phyloP scores from a whole-genome alignment of 2,113 vertebrate genomes.

The Verasper variegatus region DNA sequence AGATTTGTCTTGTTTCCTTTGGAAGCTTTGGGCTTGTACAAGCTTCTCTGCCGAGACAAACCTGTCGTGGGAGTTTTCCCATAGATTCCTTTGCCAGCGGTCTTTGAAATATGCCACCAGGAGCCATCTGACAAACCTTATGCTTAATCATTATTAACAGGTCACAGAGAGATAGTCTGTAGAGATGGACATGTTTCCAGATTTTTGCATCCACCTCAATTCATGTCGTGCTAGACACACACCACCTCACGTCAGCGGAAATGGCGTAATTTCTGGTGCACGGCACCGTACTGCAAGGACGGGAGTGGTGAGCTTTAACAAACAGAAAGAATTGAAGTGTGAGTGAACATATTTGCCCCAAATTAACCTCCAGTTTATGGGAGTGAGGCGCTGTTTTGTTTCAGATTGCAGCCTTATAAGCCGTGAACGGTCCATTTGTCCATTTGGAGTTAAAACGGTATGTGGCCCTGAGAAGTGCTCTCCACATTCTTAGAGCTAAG shows the following conservation, averaged over 20 bases:
- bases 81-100: too few relatives aligned
- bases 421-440: slow-evolving; percentile 16
- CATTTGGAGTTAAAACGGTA: slow-evolving; percentile 37
- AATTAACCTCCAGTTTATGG: slow-evolving; percentile 52
- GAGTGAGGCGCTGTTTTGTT: slow-evolving; percentile 31
- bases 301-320: not conserved
- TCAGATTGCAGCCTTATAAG: slow-evolving; percentile 20
- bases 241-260: too few relatives aligned
- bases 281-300: too few relatives aligned
- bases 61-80: too few relatives aligned
- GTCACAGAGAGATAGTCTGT: not conserved
- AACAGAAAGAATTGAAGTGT: not conserved
- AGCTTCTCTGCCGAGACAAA: too few relatives aligned
- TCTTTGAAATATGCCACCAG: too few relatives aligned
- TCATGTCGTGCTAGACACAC: too few relatives aligned
- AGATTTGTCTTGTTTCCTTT: too few relatives aligned
- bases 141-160: not conserved
- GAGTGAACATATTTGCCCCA: slow-evolving; percentile 28
- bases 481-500: slow-evolving; percentile 36
- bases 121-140: not conserved
- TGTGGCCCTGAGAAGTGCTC: slow-evolving; percentile 38
- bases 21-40: too few relatives aligned
- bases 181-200: too few relatives aligned
- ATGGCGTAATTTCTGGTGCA: too few relatives aligned
- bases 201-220: too few relatives aligned